Base-by-base conservation (phyloP, 2,888 invertebrate species). In the Tuberolachnus salignus region DNA sequence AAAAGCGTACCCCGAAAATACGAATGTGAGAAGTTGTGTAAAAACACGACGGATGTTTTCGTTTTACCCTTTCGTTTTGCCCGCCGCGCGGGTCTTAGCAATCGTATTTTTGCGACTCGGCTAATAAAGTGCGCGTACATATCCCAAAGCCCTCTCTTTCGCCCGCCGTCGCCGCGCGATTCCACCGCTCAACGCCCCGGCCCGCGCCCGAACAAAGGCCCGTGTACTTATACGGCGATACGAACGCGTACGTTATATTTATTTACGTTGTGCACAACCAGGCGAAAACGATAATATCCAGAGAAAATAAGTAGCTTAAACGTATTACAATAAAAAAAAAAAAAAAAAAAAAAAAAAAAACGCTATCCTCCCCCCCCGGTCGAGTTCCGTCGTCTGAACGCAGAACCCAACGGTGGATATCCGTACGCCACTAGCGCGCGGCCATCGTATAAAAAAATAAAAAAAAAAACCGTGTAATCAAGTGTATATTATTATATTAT, bases 381-480 rank as follows among this genome's bases (percentile, higher is more conserved):
- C 51, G 73, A 63, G 73, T 63, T 53, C 49, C 59, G 72, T 19
- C 26, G 59, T 51, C 73, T 63, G 73, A 73, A n/a, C 73, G 63
- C 63, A 73, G 63, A n/a, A n/a, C n/a, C n/a, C n/a, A n/a, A n/a
- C n/a, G n/a, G n/a, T n/a, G n/a, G n/a, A n/a, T n/a, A n/a, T n/a
- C n/a, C n/a, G n/a, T n/a, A n/a, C n/a, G n/a, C n/a, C n/a, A n/a
- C n/a, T n/a, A n/a, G n/a, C n/a, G n/a, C n/a, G n/a, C n/a, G n/a
- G n/a, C n/a, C n/a, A n/a, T n/a, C n/a, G n/a, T n/a, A n/a, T n/a
- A n/a, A n/a, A n/a, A n/a, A n/a, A n/a, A n/a, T n/a, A n/a, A n/a
- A n/a, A n/a, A n/a, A n/a, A n/a, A n/a, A 78, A 78, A 78, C 67
- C 67, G 59, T 69, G 78, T 78, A 78, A 78, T 78, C 78, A 78